Evolutionary conservation across 2,888 invertebrate species (phyloP).

Genomic region (Pollenia amentaria): DNA sequence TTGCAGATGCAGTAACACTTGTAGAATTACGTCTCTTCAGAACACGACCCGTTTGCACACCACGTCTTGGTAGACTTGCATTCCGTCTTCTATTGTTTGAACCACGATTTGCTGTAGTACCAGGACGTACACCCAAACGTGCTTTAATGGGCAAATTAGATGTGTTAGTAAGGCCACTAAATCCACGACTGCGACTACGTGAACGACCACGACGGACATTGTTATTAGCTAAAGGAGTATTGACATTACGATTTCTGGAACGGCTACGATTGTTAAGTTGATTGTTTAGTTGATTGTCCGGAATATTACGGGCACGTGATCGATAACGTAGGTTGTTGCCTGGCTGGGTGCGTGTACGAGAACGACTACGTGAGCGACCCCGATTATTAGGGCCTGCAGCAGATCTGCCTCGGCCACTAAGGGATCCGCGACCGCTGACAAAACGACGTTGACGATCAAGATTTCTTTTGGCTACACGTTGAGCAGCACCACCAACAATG

Average conservation of each 20-base stretch:
- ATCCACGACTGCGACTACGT: constrained; percentile 73
- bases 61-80: constrained; percentile 75
- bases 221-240: constrained; percentile 15
- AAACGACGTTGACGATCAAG: constrained; percentile 68
- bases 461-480: constrained; percentile 79
- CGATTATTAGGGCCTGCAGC: constrained; percentile 68
- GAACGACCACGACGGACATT: constrained; percentile 74
- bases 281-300: constrained; percentile 57
- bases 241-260: constrained; percentile 71
- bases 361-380: constrained; percentile 79
- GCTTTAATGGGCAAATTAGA: constrained; percentile 80
- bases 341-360: constrained; percentile 69
- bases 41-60: constrained; percentile 80
- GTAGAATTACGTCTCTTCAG: constrained; percentile 79
- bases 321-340: constrained; percentile 72
- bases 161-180: constrained; percentile 65
- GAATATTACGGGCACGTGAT: constrained; percentile 72
- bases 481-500: constrained; percentile 79
- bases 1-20: constrained; percentile 70
- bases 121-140: constrained; percentile 80
- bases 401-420: constrained; percentile 70
- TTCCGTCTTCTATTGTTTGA: constrained; percentile 72
- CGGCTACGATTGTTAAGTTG: constrained; percentile 67
- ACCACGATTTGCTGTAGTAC: constrained; percentile 69
- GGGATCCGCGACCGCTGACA: constrained; percentile 47